A percentile compares a stretch with the other conserved stretches of the same genome.
phyloP scores from a whole-genome alignment of 2,797 vertebrate genomes.

The Cossypha caffra region DNA sequence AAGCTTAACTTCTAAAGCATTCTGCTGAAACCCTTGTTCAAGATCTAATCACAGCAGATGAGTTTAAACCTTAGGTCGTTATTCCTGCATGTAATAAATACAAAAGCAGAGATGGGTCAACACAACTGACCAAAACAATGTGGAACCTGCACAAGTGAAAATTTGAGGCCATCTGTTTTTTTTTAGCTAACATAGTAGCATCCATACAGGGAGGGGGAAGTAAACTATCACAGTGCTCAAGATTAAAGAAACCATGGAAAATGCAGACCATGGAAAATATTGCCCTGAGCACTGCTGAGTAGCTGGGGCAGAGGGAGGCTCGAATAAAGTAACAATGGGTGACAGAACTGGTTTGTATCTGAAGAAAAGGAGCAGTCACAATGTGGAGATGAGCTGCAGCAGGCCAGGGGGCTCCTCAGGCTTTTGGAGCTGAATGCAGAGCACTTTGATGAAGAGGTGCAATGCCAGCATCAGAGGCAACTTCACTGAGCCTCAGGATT shows the following conservation, averaged over 20 bases:
- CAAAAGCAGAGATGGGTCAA: not conserved
- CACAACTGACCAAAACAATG: not conserved
- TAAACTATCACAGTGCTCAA: not conserved
- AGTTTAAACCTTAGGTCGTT: not conserved
- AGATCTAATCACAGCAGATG: not conserved
- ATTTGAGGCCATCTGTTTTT: not conserved
- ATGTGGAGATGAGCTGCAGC: not conserved
- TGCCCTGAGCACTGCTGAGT: not conserved
- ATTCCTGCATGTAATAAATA: not conserved
- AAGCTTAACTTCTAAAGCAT: not conserved
- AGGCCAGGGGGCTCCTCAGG: not conserved
- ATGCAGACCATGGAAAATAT: not conserved
- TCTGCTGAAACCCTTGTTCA: not conserved
- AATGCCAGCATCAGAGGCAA: not conserved
- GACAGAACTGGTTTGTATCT: not conserved
- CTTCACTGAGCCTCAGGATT: not conserved
- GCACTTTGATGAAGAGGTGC: not conserved
- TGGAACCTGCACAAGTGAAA: not conserved
- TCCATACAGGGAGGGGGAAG: not conserved
- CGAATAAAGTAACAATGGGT: not conserved
- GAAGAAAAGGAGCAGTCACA: not conserved
- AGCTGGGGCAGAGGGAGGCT: not conserved
- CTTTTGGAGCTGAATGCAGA: not conserved
- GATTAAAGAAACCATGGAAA: not conserved
- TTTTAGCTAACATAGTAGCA: not conserved